Conservation (phyloP, 35 echinoderm and acorn worm genomes). For the Ptychodera flava region DNA sequence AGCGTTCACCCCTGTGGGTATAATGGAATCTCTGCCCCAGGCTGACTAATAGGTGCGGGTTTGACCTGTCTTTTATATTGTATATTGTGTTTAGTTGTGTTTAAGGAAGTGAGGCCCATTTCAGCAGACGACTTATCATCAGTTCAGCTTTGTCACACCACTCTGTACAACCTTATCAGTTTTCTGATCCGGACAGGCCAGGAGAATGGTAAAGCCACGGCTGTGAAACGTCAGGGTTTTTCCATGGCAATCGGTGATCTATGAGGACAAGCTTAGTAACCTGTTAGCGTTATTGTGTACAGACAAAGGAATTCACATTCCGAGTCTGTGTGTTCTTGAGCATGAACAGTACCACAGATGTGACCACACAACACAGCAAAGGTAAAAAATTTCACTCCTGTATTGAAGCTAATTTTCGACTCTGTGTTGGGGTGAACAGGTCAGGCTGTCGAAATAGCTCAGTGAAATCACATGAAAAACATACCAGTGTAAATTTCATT, state of each 20-base stretch:
- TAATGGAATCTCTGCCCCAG: neutral
- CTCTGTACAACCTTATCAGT: neutral
- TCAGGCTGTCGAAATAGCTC: neutral
- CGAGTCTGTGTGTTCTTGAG: neutral
- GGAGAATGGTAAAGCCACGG: too few species aligned
- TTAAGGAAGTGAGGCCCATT: neutral
- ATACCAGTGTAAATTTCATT: neutral
- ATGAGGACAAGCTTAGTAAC: neutral
- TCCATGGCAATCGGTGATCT: too few species aligned
- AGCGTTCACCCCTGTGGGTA: neutral
- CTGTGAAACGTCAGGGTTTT: neutral
- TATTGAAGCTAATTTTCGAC: too few species aligned
- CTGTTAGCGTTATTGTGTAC: neutral
- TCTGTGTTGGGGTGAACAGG: too few species aligned
- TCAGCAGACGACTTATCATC: neutral
- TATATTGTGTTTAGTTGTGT: neutral
- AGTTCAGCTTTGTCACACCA: neutral
- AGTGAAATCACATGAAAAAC: neutral
- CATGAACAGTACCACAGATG: neutral
- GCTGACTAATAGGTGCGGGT: neutral
- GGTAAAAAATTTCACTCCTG: neutral
- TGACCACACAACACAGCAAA: neutral
- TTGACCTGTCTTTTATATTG: constrained; percentile 1
- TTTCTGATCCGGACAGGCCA: too few species aligned
- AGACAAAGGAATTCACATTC: constrained; percentile 1